Base-by-base conservation (phyloP, 2,888 invertebrate species). In the Temnothorax unifasciatus region DNA sequence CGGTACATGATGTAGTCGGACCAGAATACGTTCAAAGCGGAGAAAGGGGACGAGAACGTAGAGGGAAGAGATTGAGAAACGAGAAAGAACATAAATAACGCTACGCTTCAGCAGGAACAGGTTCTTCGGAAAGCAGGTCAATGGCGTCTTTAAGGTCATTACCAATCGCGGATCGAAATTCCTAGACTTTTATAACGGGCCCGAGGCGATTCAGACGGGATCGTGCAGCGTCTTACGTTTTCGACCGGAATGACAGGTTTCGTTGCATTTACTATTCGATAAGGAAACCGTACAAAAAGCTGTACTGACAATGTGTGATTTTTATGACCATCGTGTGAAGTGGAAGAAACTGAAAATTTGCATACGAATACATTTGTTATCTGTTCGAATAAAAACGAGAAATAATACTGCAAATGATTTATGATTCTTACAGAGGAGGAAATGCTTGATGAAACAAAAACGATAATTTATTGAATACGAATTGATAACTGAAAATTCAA, bases 121-220 rank as follows among this genome's bases (percentile, higher is more conserved):
- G 94, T 94, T 94, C 90, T 90, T 66, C 84, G 82, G 89, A 92
- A 93, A 93, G 92, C 92, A 93, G 94, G 94, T 91, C 94, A 92
- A 91, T 92, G 90, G 91, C 91, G 90, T 83, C 92, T 93, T 93
- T 91, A 91, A 93, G 93, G 94, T 94, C 94, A 93, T 89, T 92
- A 89, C 91, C 92, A 91, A 92, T 92, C 86, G 79, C 75, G 47
- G 66, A 82, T 41, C 50, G 73, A 71, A 79, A 79, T 79, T 71
- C 79, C 57, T 71, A 59, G 25, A 18, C 18, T 52, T 18, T 69
- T 29, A 41, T 18, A 18, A 15, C 11, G 54, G 5, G 13, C 15
- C 0, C n/a, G 41, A n/a, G 1, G 6, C n/a, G 3, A 29, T 29
- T 29, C 25, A 13, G 4, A 34, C 34, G 11, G 9, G 18, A 64